Evolutionary conservation across 2,797 vertebrate species (phyloP).

Genomic region (Ibycter americanus): DNA sequence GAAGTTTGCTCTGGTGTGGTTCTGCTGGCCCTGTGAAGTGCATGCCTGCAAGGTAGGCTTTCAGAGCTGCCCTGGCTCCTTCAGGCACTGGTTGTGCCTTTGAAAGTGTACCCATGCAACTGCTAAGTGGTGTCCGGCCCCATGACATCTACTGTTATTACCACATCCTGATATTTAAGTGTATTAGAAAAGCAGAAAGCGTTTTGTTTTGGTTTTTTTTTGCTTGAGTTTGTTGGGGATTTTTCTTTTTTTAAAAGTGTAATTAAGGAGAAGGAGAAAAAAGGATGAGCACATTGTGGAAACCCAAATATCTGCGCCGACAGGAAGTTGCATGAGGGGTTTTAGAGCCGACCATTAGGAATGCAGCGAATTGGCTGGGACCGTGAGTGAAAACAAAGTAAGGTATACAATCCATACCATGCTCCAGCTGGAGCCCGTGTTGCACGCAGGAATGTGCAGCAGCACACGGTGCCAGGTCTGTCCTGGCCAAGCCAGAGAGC

Average conservation of each 20-base stretch:
- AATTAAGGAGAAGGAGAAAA: slow-evolving; percentile 18
- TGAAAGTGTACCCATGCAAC: background rate
- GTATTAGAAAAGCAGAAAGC: background rate
- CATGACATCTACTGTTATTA: background rate
- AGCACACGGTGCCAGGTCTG: background rate
- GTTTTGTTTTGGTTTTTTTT: too few relatives aligned
- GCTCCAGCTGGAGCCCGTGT: slow-evolving; percentile 31
- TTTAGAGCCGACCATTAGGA: slow-evolving; percentile 15
- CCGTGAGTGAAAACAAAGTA: background rate
- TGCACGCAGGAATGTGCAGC: background rate
- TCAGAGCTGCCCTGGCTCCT: background rate
- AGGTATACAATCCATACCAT: background rate
- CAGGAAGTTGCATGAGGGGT: slow-evolving; percentile 50
- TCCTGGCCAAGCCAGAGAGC: background rate
- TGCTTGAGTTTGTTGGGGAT: background rate
- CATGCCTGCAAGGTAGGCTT: background rate
- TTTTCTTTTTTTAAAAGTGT: background rate
- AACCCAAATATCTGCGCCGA: background rate
- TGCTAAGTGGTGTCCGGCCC: background rate
- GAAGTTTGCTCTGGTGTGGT: background rate
- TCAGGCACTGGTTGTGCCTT: background rate
- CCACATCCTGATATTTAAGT: background rate
- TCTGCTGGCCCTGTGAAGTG: background rate
- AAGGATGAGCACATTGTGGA: background rate
- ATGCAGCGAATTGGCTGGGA: background rate